phyloP scores from a whole-genome alignment of 2,888 invertebrate genomes.

The Seira sanloemensis region DNA sequence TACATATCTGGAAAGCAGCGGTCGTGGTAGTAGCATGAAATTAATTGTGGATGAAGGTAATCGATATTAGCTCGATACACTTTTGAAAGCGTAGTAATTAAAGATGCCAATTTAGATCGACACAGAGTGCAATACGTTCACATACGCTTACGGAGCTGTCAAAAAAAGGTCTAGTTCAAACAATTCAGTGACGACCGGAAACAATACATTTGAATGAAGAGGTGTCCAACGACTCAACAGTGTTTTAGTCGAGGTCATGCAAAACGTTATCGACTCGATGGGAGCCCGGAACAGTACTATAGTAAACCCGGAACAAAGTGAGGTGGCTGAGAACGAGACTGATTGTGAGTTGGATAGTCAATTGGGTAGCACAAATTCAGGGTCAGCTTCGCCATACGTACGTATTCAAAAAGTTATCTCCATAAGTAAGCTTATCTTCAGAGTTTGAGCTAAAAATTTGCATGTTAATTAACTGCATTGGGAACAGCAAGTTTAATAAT shows the following conservation, averaged over 20 bases:
- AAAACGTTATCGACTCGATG: slow-evolving; percentile 21
- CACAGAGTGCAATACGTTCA: background rate
- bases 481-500: too few species aligned
- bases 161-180: background rate
- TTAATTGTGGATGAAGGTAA: slow-evolving; percentile 45
- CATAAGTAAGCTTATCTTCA: slow-evolving; percentile 2
- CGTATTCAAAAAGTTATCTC: too few species aligned
- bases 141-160: background rate
- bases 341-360: slow-evolving; percentile 46
- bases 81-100: slow-evolving; percentile 42
- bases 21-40: slow-evolving; percentile 29
- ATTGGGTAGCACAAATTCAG: slow-evolving; percentile 39
- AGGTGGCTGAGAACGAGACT: slow-evolving; percentile 50
- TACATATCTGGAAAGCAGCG: too few species aligned
- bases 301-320: slow-evolving; percentile 46
- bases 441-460: too few species aligned
- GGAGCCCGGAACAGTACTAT: slow-evolving; percentile 55
- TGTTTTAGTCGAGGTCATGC: slow-evolving; percentile 46
- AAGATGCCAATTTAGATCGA: slow-evolving; percentile 12
- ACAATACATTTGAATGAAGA: slow-evolving; percentile 19
- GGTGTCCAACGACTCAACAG: slow-evolving; percentile 22
- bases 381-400: slow-evolving; percentile 52
- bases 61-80: slow-evolving; percentile 26
- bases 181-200: background rate
- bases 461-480: too few species aligned